Evolutionary conservation across 2,888 invertebrate species (phyloP).

Genomic region (Cheilosia scutellata): DNA sequence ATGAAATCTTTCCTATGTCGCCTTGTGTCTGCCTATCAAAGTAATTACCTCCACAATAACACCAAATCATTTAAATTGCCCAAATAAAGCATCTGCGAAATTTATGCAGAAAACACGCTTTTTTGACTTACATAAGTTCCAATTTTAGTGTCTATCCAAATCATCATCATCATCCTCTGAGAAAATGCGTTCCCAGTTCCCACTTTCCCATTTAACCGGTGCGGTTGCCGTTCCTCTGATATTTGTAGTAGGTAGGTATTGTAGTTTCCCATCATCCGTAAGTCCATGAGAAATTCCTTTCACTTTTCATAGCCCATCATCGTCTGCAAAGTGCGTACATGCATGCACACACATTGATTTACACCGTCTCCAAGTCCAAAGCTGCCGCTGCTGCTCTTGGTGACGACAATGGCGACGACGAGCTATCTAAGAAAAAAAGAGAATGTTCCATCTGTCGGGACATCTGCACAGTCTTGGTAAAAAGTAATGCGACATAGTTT

Average conservation of each 20-base stretch:
- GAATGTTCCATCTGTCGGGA: conserved; percentile 18
- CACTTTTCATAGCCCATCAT: conserved; percentile 63
- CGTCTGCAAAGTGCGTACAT: conserved; percentile 63
- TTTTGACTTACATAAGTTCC: conserved; percentile 52
- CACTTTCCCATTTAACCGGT: conserved; percentile 59
- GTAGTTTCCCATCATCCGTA: conserved; percentile 35
- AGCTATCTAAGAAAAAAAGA: conserved; percentile 39
- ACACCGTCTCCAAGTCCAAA: neutral
- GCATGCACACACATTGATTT: conserved; percentile 12
- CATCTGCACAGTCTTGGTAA: conserved; percentile 2
- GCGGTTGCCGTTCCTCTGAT: conserved; percentile 6
- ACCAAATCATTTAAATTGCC: conserved; percentile 64
- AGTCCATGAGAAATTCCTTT: conserved; percentile 74
- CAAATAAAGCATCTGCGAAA: conserved; percentile 51
- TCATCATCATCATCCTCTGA: conserved; percentile 48
- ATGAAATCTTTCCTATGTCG: neutral
- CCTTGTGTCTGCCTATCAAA: conserved; percentile 45
- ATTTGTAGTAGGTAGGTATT: neutral
- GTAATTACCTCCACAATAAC: conserved; percentile 57
- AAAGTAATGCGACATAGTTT: neutral
- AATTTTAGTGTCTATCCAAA: conserved; percentile 30
- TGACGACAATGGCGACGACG: conserved; percentile 27
- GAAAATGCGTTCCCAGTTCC: conserved; percentile 71
- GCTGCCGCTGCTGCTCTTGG: conserved; percentile 10
- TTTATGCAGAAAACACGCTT: conserved; percentile 36